A percentile compares a stretch with the other conserved stretches of the same genome.
phyloP scores from a whole-genome alignment of 2,113 vertebrate genomes.

The Zootoca vivipara region DNA sequence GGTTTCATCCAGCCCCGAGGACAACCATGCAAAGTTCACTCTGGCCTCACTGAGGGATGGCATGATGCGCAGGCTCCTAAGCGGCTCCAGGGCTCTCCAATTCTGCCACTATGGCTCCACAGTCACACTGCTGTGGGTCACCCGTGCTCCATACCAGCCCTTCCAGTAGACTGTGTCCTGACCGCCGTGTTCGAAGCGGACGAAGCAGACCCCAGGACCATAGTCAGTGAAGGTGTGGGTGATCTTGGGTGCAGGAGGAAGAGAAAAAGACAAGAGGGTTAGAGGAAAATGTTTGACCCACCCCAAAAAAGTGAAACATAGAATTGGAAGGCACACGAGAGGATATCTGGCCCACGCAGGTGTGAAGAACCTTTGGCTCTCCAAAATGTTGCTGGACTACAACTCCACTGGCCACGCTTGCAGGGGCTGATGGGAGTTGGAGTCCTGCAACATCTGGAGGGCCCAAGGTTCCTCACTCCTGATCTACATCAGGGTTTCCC shows the following conservation, averaged over 20 bases:
- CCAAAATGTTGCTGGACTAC: no score
- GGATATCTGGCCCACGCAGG: background rate
- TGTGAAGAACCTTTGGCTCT: background rate
- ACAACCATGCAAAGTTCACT: constrained; percentile 14
- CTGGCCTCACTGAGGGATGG: constrained; percentile 13
- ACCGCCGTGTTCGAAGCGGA: constrained; percentile 90
- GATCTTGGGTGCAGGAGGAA: constrained; percentile 71
- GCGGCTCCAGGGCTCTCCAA: background rate
- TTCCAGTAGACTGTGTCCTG: constrained; percentile 91
- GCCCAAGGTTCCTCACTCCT: no score
- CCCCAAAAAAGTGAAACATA: no score
- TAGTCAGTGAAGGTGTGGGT: constrained; percentile 86
- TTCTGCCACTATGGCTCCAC: constrained; percentile 70
- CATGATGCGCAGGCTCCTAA: constrained; percentile 21
- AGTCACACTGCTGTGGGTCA: constrained; percentile 88
- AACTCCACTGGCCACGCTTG: no score
- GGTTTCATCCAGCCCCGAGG: background rate
- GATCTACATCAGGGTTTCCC: no score
- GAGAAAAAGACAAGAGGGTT: background rate
- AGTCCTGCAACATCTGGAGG: no score
- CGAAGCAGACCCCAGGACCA: constrained; percentile 85
- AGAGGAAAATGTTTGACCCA: background rate
- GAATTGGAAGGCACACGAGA: background rate
- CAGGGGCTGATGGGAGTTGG: no score
- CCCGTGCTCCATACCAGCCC: constrained; percentile 91